Evolutionary conservation across 1,140 invertebrate species (phyloP).

Genomic region (Microplitis demolitor): DNA sequence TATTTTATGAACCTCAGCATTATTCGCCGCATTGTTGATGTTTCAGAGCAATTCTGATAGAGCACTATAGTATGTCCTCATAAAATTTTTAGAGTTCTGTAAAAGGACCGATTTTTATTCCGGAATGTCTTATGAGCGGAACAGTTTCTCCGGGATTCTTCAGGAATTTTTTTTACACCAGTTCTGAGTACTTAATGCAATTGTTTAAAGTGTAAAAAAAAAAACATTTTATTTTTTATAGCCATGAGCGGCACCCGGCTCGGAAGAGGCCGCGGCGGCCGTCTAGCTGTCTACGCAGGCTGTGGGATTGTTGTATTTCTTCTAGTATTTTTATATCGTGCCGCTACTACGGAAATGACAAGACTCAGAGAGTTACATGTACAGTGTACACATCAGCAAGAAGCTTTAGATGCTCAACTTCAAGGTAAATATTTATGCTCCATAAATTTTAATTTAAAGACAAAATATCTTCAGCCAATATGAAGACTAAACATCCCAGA

Average conservation of each 20-base stretch:
- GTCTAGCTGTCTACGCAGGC: slow-evolving; percentile 53
- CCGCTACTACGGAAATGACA: slow-evolving; percentile 53
- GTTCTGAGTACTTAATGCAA: too few relatives aligned
- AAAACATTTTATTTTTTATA: slow-evolving; percentile 20
- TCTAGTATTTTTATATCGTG: slow-evolving; percentile 53
- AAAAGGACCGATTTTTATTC: too few relatives aligned
- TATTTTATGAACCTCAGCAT: too few relatives aligned
- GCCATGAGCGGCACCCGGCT: slow-evolving; percentile 58
- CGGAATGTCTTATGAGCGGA: too few relatives aligned
- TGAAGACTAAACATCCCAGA: too few relatives aligned
- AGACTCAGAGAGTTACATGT: slow-evolving; percentile 52
- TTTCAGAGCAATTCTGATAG: too few relatives aligned
- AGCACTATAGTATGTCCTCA: too few relatives aligned
- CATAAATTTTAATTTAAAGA: neutral
- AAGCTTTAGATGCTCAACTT: slow-evolving; percentile 56
- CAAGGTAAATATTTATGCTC: slow-evolving; percentile 47
- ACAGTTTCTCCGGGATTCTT: too few relatives aligned
- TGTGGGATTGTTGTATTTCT: slow-evolving; percentile 46
- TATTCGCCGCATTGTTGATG: too few relatives aligned
- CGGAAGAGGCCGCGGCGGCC: slow-evolving; percentile 54
- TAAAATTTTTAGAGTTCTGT: too few relatives aligned
- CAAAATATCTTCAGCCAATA: neutral
- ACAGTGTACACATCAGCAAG: slow-evolving; percentile 58
- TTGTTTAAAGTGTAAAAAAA: neutral
- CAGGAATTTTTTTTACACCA: too few relatives aligned